These are phyloP conservation scores for Ophion ellenae DNA, from an alignment of 2,888 invertebrate species.

Conservation along the genomic window DNA sequence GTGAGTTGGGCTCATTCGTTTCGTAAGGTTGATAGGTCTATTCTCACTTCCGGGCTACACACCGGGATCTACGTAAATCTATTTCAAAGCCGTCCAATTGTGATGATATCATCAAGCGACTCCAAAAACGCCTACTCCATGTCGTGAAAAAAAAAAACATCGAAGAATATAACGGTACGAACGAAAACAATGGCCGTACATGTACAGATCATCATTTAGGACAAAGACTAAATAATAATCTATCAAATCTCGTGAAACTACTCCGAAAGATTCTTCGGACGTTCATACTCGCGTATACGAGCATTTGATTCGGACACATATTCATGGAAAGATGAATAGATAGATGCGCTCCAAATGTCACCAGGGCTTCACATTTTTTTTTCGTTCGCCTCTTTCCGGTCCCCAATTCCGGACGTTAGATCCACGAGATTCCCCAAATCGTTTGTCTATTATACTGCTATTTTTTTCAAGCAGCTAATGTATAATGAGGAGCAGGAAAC, in stretches of 20 bases:
- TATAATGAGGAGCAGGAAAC: slow-evolving; percentile 22
- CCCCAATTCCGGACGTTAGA: slow-evolving; percentile 8
- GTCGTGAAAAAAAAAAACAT: neutral
- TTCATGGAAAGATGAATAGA: slow-evolving; percentile 27
- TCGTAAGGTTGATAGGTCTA: slow-evolving; percentile 64
- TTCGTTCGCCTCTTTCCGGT: neutral
- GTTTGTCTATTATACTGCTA: slow-evolving; percentile 30
- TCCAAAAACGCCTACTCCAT: too few species aligned
- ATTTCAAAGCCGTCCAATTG: neutral
- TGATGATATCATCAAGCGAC: neutral
- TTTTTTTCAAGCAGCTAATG: slow-evolving; percentile 41
- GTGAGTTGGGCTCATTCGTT: slow-evolving; percentile 77
- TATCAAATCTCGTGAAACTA: neutral
- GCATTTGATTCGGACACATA: neutral
- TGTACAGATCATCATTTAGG: neutral
- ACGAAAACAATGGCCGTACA: neutral
- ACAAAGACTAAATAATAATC: neutral
- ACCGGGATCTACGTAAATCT: neutral
- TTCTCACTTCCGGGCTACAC: neutral
- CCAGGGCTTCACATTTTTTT: neutral
- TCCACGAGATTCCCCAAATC: neutral
- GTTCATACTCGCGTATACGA: neutral
- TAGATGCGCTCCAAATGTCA: slow-evolving; percentile 33
- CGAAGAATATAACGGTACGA: neutral
- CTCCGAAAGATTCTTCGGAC: neutral